A percentile compares a stretch with the other conserved stretches of the same genome.
phyloP scores from a whole-genome alignment of 53 echinoderm and acorn worm genomes.

The Crossaster papposus region DNA sequence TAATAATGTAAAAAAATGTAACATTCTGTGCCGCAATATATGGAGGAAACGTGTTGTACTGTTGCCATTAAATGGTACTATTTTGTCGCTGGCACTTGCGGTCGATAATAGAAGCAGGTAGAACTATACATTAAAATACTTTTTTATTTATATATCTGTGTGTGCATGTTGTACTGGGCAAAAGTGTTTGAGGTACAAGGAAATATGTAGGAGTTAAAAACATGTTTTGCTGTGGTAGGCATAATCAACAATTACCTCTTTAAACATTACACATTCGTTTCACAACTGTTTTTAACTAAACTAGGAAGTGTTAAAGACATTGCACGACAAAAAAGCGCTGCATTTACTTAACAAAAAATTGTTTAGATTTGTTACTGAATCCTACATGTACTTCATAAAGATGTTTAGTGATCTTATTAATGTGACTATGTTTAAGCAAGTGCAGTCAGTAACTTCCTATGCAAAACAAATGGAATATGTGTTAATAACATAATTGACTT shows the following conservation, averaged over 20 bases:
- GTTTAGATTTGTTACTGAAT: neutral
- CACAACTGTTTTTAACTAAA: no score
- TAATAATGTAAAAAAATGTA: conserved; percentile 25
- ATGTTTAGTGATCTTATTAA: neutral
- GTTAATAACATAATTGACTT: conserved; percentile 11
- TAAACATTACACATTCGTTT: neutral
- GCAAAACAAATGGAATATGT: conserved; percentile 43
- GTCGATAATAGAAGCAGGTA: neutral
- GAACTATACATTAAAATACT: no score
- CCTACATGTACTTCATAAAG: neutral
- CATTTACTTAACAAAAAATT: neutral
- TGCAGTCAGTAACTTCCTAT: conserved; percentile 45
- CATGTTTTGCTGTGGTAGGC: neutral
- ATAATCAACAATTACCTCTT: conserved; percentile 2
- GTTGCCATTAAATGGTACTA: conserved; percentile 15
- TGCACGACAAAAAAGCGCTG: neutral
- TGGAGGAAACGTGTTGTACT: neutral
- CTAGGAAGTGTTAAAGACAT: neutral
- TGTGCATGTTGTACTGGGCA: neutral
- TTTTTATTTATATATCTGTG: neutral
- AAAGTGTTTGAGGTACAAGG: neutral
- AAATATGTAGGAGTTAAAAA: neutral
- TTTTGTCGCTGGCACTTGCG: neutral
- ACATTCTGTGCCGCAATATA: neutral
- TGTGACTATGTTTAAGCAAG: neutral